Conservation (phyloP, 2,888 invertebrate species). For the Megamerina dolium region DNA sequence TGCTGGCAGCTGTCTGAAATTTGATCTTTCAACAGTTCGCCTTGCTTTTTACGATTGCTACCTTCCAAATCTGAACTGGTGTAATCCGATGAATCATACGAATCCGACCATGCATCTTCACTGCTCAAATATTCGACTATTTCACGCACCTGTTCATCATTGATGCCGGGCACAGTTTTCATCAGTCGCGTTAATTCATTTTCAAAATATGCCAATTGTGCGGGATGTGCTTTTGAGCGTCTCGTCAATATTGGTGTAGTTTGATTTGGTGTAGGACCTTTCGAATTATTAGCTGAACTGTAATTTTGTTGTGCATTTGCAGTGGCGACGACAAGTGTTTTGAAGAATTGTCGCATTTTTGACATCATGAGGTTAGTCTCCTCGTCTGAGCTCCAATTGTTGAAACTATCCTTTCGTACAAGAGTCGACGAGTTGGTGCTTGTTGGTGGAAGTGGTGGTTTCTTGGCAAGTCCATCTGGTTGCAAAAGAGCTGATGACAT, state of each 20-base stretch:
- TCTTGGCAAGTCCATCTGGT: conserved; percentile 10
- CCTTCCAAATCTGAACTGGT: conserved; percentile 83
- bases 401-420: conserved; percentile 82
- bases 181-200: conserved; percentile 81
- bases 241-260: conserved; percentile 44
- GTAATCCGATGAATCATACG: conserved; percentile 87
- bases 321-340: conserved; percentile 73
- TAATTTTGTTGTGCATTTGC: conserved; percentile 49
- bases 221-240: conserved; percentile 64
- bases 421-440: conserved; percentile 51
- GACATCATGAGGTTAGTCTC: conserved; percentile 94
- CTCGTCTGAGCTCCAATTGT: conserved; percentile 91
- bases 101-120: conserved; percentile 91
- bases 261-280: conserved; percentile 43
- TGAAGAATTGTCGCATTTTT: conserved; percentile 88
- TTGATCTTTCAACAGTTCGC: conserved; percentile 70
- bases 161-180: conserved; percentile 88
- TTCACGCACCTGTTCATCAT: conserved; percentile 84
- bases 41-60: conserved; percentile 55
- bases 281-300: conserved; percentile 22
- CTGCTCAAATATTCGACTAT: conserved; percentile 89
- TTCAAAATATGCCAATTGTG: conserved; percentile 83
- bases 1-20: conserved; percentile 84
- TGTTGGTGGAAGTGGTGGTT: conserved; percentile 33
- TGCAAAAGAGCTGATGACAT: conserved; percentile 15